A percentile compares a stretch with the other conserved stretches of the same genome.
Evolutionary conservation across 1,140 invertebrate genomes (phyloP).

Genomic region (Brachionus koreanus): DNA sequence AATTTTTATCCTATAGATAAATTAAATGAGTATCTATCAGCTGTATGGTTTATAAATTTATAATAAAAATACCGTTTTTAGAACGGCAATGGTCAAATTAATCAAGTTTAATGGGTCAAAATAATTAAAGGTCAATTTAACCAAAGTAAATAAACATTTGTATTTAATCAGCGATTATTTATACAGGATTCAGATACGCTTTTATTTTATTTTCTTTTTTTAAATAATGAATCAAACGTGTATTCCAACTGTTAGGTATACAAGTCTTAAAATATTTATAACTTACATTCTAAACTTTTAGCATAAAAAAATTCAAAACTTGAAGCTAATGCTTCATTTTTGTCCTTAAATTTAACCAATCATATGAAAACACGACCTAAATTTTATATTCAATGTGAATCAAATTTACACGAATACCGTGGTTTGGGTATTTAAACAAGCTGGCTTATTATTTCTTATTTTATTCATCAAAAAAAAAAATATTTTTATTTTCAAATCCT

Average conservation of each 20-base stretch:
- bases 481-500: not conserved
- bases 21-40: no score
- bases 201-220: not conserved
- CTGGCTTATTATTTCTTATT: not conserved
- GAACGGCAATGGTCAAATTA: not conserved
- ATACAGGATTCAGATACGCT: not conserved
- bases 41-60: not conserved
- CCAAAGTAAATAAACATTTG: not conserved
- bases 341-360: slow-evolving; percentile 25
- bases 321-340: not conserved
- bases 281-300: not conserved
- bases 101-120: not conserved
- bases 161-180: not conserved
- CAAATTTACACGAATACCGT: not conserved
- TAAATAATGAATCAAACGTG: not conserved
- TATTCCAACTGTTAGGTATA: not conserved
- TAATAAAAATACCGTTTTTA: not conserved
- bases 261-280: not conserved
- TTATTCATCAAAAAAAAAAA: not conserved
- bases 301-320: not conserved
- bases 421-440: not conserved
- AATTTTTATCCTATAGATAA: no score
- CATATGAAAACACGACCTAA: not conserved
- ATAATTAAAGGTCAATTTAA: not conserved
- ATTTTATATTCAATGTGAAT: not conserved